phyloP scores from a whole-genome alignment of 2,797 vertebrate species.

The Gastrophryne carolinensis region DNA sequence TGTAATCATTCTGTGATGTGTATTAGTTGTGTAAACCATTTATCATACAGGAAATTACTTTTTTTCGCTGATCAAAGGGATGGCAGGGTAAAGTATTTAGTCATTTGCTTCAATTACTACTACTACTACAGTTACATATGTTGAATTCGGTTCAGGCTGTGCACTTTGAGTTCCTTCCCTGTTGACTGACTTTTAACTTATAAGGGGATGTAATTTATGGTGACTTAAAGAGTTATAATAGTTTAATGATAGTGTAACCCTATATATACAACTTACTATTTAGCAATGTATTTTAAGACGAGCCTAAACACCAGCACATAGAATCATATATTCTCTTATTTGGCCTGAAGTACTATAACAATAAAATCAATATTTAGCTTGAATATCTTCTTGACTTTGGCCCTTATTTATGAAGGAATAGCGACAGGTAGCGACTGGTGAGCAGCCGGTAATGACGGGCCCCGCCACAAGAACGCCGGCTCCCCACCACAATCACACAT shows the following conservation, averaged over 20 bases:
- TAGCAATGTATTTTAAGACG: neutral
- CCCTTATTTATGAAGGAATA: too few species aligned
- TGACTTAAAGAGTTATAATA: neutral
- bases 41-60: neutral
- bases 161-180: neutral
- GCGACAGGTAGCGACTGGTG: too few species aligned
- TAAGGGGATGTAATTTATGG: neutral
- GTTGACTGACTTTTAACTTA: neutral
- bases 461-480: too few species aligned
- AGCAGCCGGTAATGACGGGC: too few species aligned
- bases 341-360: neutral
- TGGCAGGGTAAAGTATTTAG: neutral
- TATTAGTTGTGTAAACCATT: too few species aligned
- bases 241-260: neutral
- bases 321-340: neutral
- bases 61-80: neutral
- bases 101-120: neutral
- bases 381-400: neutral
- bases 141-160: neutral
- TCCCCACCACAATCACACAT: too few species aligned
- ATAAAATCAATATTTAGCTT: constrained; percentile 4
- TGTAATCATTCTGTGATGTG: too few species aligned
- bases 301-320: neutral
- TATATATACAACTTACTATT: neutral
- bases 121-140: neutral